A percentile compares a stretch with the other conserved stretches of the same genome.
These are phyloP conservation scores for Pinctada fucata DNA, from an alignment of 2,888 invertebrate genomes.

Conservation along the genomic window DNA sequence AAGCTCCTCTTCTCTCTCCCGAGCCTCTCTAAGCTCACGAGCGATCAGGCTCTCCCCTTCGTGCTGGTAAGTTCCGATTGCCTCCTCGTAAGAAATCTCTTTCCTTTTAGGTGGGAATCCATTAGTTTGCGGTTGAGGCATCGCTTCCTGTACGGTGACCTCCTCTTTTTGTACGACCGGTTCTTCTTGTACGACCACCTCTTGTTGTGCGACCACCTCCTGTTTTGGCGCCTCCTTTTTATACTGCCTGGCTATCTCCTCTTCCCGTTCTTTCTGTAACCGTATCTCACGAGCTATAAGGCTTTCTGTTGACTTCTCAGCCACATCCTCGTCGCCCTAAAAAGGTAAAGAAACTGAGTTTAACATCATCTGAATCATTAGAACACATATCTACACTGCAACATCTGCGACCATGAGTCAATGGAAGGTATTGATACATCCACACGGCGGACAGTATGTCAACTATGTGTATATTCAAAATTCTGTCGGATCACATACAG, in stretches of 20 bases:
- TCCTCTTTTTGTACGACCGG: constrained; percentile 5
- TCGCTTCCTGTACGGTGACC: constrained; percentile 8
- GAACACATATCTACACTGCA: not conserved
- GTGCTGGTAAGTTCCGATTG: constrained; percentile 61
- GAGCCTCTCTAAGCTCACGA: constrained; percentile 78
- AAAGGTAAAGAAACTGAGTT: not conserved
- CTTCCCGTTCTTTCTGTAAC: constrained; percentile 68
- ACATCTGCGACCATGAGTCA: constrained; percentile 7
- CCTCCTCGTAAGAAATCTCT: constrained; percentile 62
- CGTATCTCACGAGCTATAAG: constrained; percentile 73
- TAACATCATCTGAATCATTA: not conserved
- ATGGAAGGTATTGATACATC: not conserved
- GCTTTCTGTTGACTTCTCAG: constrained; percentile 62
- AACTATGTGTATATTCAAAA: too few species aligned
- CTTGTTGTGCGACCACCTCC: constrained; percentile 24
- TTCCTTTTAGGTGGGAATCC: constrained; percentile 4
- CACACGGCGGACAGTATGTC: too few species aligned
- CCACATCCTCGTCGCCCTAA: constrained; percentile 5
- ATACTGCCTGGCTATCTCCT: constrained; percentile 54
- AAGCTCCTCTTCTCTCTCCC: constrained; percentile 79
- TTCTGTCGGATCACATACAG: too few species aligned
- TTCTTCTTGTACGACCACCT: constrained; percentile 1
- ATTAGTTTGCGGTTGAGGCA: constrained; percentile 13
- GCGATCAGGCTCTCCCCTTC: constrained; percentile 76
- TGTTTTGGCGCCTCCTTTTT: constrained; percentile 41